Base-by-base conservation (phyloP, 2,888 invertebrate species). In the Melanotus villosus region DNA sequence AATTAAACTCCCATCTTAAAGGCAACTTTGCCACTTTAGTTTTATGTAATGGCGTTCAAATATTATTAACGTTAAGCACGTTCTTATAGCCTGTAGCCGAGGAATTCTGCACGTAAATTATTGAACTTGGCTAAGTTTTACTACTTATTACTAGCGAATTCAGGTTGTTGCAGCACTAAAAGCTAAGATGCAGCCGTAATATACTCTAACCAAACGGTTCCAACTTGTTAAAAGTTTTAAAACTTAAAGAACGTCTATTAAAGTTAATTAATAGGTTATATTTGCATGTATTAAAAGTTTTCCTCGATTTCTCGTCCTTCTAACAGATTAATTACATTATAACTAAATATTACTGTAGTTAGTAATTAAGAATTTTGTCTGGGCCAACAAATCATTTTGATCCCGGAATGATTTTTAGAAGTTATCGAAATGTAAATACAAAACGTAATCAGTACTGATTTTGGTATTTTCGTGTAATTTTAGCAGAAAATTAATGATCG, bases 1-100 rank as follows among this genome's bases (percentile, higher is more conserved):
- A 62, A 62, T 62, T 50, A 50, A 62, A 50, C 62, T 36, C 52
- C 38, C 36, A 52, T 62, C 47, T 38, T 47, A 38, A 38, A 59
- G 45, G 47, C 23, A 62, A 36, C 50, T 62, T 62, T n/a, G 21
- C 45, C 50, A 32, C 34, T 36, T 36, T 62, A 62, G 34, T 62
- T 62, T 36, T 36, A 45, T 59, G 45, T 59, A 45, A 59, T 30
- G 30, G 43, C 26, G 59, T 45, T 59, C 59, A 59, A 59, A 59
- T 43, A 62, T 50, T 62, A 62, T 62, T 62, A 62, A 62, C 62
- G 50, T 62, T 26, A 30, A 32, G 62, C 36, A 52, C 62, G 62
- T 52, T 62, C 62, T 36, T 62, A 36, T 52, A 14, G 52, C 62
- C 62, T n/a, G 62, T 38, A 50, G 50, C 38, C 36, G 21, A 21